Conservation (phyloP, 1,140 invertebrate species). For the Sesamia nonagrioides region DNA sequence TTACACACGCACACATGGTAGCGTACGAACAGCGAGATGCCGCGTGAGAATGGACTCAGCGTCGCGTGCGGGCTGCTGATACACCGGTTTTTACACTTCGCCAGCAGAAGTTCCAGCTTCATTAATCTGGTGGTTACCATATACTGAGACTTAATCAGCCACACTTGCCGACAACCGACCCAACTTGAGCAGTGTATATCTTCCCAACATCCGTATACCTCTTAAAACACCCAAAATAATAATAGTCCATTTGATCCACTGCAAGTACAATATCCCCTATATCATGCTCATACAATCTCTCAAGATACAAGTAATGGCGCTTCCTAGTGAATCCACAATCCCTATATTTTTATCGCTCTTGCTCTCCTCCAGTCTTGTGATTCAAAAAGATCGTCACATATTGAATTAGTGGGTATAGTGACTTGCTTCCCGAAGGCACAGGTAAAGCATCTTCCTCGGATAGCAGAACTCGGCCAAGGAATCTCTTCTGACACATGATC, state of each 20-base stretch:
- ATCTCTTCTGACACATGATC: too few species aligned
- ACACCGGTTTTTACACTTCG: conserved; percentile 60
- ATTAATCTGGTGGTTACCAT: conserved; percentile 56
- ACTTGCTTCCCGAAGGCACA: not conserved
- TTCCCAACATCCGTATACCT: conserved; percentile 63
- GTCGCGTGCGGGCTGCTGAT: conserved; percentile 63
- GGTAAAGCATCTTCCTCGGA: conserved; percentile 4
- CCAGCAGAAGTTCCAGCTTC: conserved; percentile 57
- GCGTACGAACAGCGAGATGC: conserved; percentile 64
- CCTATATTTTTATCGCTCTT: not conserved
- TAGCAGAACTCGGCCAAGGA: too few species aligned
- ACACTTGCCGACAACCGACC: conserved; percentile 54
- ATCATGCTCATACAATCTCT: too few species aligned
- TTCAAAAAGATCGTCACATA: conserved; percentile 41
- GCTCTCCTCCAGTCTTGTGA: conserved; percentile 18
- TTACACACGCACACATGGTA: conserved; percentile 72
- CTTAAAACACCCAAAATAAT: conserved; percentile 62
- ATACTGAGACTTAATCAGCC: conserved; percentile 24
- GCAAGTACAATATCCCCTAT: too few species aligned
- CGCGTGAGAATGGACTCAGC: conserved; percentile 63
- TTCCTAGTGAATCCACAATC: not conserved
- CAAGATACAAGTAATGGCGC: not conserved
- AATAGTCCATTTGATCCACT: not conserved
- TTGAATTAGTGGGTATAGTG: not conserved
- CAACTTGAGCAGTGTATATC: conserved; percentile 61